Base-by-base conservation (phyloP, 64 coral and sea anemone species). In the Actinia tenebrosa region DNA sequence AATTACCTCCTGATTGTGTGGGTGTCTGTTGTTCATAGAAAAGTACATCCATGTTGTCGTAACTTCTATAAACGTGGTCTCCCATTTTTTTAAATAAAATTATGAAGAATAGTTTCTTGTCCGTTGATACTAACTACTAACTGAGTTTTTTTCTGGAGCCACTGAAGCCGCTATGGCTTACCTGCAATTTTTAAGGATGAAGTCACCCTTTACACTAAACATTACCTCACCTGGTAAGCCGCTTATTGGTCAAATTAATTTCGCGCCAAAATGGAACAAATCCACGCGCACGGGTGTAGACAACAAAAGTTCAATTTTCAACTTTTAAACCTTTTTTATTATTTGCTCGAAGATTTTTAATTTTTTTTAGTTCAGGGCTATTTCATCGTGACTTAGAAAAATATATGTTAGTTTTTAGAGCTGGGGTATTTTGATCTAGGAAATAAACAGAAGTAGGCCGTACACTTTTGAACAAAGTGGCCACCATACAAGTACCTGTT, bases 161-260 rank as follows among this genome's bases (percentile, higher is more conserved):
- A 93, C 91, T 85, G 91, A 96, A 92, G 94, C 94, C 94, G 94
- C 94, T 96, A 93, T 89, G 91, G 69, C 86, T 83, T 18, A 83
- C 86, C 87, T 90, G 91, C 94, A 88, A 93, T 88, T 87, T 93
- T 96, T 63, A 80, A 84, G 71, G 87, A 96, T 96, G 68, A 96
- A 96, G 91, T 96, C 91, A 96, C 94, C 86, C 85, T 87, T 82
- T 80, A n/a, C 47, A 87, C 79, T 78, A 87, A 87, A 89, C 89
- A 96, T 96, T 85, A 96, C 89, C 77, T 96, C 94, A 96, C 88
- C 88, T 90, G 71, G 83, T 17, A 93, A 86, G 91, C 91, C 80
- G 60, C 86, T 93, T 77, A 92, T 92, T 92, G 90, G 90, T 47
- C 64, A 18, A 45, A 37, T 83, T 30, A 8, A 75, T 75, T 87